Evolutionary conservation across 2,113 vertebrate genomes (phyloP).

Genomic region (Oceanites oceanicus): DNA sequence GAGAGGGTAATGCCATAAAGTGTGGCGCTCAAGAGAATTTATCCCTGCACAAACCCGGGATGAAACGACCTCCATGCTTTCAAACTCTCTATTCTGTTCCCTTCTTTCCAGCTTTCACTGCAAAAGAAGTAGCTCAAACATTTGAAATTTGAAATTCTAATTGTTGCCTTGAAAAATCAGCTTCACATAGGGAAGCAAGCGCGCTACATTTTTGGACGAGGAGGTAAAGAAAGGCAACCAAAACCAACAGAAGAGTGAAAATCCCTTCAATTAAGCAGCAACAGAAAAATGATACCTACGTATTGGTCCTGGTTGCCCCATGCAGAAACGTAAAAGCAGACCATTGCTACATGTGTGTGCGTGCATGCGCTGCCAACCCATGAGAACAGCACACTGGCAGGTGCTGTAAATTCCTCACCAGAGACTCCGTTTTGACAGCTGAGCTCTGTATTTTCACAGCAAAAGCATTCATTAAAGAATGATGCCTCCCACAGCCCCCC

Average conservation of each 20-base stretch:
- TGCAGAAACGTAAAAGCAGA: background rate
- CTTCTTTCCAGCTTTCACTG: background rate
- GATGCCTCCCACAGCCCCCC: background rate
- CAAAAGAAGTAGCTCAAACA: background rate
- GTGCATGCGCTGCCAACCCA: background rate
- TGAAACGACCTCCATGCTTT: constrained; percentile 7
- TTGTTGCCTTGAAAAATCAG: background rate
- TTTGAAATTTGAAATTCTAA: background rate
- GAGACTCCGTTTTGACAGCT: background rate
- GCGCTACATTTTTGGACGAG: background rate
- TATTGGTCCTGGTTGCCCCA: background rate
- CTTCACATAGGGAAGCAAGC: background rate
- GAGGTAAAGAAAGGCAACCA: background rate
- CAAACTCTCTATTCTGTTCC: background rate
- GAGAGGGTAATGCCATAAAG: constrained; percentile 20
- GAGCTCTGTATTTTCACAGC: background rate
- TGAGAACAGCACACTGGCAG: background rate
- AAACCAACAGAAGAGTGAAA: background rate
- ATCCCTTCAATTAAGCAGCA: background rate
- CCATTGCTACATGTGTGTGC: accelerated
- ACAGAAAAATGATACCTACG: accelerated
- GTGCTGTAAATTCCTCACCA: background rate
- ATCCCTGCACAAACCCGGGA: background rate
- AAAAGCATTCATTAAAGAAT: background rate
- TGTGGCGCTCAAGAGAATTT: background rate